phyloP scores from a whole-genome alignment of 35 echinoderm and acorn worm genomes.

The Lytechinus pictus region DNA sequence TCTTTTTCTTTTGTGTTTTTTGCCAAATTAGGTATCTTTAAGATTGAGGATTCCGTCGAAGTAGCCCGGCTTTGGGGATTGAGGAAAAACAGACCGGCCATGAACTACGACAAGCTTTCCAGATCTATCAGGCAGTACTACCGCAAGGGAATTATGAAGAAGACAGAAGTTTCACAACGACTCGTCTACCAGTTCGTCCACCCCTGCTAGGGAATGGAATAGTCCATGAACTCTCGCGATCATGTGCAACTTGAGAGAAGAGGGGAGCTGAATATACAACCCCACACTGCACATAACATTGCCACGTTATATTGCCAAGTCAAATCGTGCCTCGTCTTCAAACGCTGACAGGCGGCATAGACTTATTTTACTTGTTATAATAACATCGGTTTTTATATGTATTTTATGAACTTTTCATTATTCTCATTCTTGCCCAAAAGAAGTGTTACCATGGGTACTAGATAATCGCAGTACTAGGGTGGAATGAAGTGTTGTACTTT shows the following conservation, averaged over 20 bases:
- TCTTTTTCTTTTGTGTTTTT: not conserved
- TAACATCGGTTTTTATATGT: not conserved
- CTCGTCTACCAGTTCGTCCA: constrained; percentile 98
- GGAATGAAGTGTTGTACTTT: not conserved
- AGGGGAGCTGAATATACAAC: not conserved
- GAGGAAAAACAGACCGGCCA: constrained; percentile 94
- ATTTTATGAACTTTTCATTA: not conserved
- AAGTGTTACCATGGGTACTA: not conserved
- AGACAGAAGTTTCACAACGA: constrained; percentile 91
- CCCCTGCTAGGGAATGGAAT: constrained; percentile 65
- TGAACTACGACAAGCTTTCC: constrained; percentile 99
- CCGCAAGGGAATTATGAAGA: constrained; percentile 98
- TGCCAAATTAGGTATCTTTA: constrained; percentile 87
- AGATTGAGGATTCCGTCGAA: constrained; percentile 98
- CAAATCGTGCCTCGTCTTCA: not conserved
- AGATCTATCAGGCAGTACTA: constrained; percentile 98
- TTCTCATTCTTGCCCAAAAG: not conserved
- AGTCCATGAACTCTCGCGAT: not conserved
- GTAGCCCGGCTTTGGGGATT: constrained; percentile 91
- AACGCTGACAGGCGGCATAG: not conserved
- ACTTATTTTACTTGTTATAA: not conserved
- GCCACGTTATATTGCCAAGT: not conserved
- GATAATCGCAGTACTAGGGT: not conserved
- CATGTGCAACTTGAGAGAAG: not conserved
- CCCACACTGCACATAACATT: not conserved